phyloP scores from a whole-genome alignment of 2,888 invertebrate species.

The Podabrus alpinus region DNA sequence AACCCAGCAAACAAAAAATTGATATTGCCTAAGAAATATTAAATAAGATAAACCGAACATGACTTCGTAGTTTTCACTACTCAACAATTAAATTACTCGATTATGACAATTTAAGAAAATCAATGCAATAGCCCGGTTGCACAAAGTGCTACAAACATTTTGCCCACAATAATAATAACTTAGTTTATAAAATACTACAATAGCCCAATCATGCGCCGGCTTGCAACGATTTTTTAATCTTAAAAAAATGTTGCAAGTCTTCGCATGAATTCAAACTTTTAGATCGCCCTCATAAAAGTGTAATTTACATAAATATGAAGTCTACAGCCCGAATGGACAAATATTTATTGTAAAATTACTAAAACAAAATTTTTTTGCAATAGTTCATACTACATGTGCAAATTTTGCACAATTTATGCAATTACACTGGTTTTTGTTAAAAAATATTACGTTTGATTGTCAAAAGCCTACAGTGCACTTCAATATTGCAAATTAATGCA shows the following conservation, averaged over 20 bases:
- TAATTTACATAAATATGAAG: constrained; percentile 58
- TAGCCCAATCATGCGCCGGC: constrained; percentile 52
- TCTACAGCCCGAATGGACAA: constrained; percentile 57
- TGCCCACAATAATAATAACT: constrained; percentile 45
- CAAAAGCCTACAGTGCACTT: constrained; percentile 3
- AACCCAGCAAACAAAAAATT: constrained; percentile 9
- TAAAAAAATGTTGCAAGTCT: constrained; percentile 37
- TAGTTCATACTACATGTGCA: constrained; percentile 49
- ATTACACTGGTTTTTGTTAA: constrained; percentile 32
- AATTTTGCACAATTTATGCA: constrained; percentile 13
- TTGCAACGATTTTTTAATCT: constrained; percentile 19
- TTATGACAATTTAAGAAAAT: constrained; percentile 44
- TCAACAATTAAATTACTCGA: background rate
- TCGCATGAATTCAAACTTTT: constrained; percentile 47
- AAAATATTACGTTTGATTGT: constrained; percentile 23
- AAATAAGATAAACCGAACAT: constrained; percentile 31
- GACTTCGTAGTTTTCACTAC: constrained; percentile 29
- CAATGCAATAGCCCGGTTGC: constrained; percentile 58
- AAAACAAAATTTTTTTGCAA: constrained; percentile 54
- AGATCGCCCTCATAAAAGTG: constrained; percentile 44
- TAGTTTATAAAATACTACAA: constrained; percentile 48
- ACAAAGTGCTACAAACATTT: constrained; percentile 56
- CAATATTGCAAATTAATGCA: constrained; percentile 29
- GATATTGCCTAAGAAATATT: constrained; percentile 16
- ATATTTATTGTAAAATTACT: constrained; percentile 58